Percentiles rank a stretch among this genome's conserved stretches.
Evolutionary conservation across 2,888 invertebrate genomes (phyloP).

Genomic region (Schizaphis graminum): DNA sequence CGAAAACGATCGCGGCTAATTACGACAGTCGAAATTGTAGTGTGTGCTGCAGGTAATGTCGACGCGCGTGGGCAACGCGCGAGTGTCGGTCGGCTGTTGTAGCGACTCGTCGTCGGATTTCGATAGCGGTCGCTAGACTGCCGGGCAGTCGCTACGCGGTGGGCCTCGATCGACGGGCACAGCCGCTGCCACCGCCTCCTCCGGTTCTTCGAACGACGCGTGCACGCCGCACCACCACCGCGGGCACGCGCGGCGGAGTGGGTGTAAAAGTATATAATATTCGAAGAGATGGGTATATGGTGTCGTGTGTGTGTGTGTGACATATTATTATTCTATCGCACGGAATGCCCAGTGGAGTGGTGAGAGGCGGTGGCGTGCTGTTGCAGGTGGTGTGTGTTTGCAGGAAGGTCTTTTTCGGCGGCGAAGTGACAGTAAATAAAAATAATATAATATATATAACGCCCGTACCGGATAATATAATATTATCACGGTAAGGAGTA

Average conservation of each 20-base stretch:
- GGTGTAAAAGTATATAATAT: background rate
- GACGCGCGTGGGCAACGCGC: background rate
- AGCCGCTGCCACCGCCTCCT: background rate
- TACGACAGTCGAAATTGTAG: background rate
- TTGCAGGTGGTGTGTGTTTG: background rate
- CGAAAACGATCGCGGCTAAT: too few relatives aligned
- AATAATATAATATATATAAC: background rate
- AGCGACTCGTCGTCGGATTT: background rate
- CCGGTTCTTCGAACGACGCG: background rate
- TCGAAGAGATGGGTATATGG: background rate
- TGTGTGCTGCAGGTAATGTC: background rate
- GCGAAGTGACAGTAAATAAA: background rate
- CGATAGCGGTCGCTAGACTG: background rate
- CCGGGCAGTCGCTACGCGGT: background rate
- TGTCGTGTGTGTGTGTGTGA: background rate
- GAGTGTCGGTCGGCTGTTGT: background rate
- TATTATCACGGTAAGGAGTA: background rate
- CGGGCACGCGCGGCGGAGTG: background rate
- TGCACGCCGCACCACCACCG: background rate
- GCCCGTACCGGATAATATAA: background rate
- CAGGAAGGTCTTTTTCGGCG: slow-evolving; percentile 1
- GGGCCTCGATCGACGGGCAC: background rate
- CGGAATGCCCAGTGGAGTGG: background rate
- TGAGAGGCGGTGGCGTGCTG: background rate
- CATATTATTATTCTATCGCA: background rate